Evolutionary conservation across 2,888 invertebrate species (phyloP).

Genomic region (Drosophila macrospina): DNA sequence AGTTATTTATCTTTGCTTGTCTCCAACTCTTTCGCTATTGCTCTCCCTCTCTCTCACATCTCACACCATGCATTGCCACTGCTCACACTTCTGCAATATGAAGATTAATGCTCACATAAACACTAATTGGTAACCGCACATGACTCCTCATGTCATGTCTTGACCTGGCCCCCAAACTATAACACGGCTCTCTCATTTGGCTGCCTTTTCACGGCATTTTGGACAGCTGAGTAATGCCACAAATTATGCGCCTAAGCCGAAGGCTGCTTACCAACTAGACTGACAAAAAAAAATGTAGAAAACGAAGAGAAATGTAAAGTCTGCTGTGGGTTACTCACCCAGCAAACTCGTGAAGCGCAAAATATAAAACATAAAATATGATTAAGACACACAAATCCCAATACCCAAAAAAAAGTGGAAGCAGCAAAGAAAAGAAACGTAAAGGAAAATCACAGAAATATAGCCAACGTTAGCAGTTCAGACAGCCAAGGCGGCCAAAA

Average conservation of each 20-base stretch:
- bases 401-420: constrained; percentile 4
- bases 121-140: constrained; percentile 60
- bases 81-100: neutral
- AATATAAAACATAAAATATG: constrained; percentile 79
- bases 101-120: constrained; percentile 28
- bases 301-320: constrained; percentile 11
- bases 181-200: constrained; percentile 25
- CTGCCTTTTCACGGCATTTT: constrained; percentile 48
- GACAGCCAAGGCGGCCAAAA: constrained; percentile 41
- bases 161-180: constrained; percentile 9
- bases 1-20: too few relatives aligned
- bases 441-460: constrained; percentile 39
- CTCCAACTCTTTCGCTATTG: too few relatives aligned
- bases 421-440: neutral
- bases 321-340: constrained; percentile 30
- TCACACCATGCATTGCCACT: neutral
- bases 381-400: constrained; percentile 70
- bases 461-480: constrained; percentile 55
- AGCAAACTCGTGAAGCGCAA: constrained; percentile 72
- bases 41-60: neutral
- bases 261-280: constrained; percentile 3
- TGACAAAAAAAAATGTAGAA: constrained; percentile 1
- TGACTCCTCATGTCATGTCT: constrained; percentile 32
- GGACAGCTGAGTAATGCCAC: constrained; percentile 57
- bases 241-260: constrained; percentile 38